phyloP scores from a whole-genome alignment of 2,797 vertebrate species.

The Sebastes iracundus region DNA sequence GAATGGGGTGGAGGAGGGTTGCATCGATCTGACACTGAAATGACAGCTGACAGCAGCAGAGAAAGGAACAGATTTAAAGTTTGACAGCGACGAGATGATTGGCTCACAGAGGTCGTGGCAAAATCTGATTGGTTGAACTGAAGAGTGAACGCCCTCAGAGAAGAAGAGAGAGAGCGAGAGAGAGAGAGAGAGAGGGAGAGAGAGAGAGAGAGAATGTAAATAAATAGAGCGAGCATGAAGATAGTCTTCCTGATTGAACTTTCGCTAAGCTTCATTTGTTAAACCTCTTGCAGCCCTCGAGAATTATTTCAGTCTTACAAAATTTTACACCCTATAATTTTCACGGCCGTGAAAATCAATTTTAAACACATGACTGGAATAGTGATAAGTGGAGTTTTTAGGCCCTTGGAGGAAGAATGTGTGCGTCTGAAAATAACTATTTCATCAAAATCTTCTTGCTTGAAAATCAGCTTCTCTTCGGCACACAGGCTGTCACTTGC shows the following conservation, averaged over 20 bases:
- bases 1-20: neutral
- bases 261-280: neutral
- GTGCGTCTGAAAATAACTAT: conserved; percentile 23
- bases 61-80: neutral
- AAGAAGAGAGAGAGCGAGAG: neutral
- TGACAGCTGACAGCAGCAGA: neutral
- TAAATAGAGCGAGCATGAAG: neutral
- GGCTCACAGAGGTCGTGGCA: neutral
- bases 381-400: conserved; percentile 21
- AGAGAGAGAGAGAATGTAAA: neutral
- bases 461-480: conserved; percentile 18
- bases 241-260: neutral
- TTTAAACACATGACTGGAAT: conserved; percentile 38
- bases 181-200: neutral
- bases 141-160: neutral
- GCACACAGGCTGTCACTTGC: conserved; percentile 3
- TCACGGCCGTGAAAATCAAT: conserved; percentile 35
- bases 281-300: conserved; percentile 23
- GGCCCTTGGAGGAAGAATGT: conserved; percentile 10
- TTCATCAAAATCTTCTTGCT: conserved; percentile 29
- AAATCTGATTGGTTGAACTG: neutral
- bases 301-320: conserved; percentile 31
- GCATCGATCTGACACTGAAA: neutral
- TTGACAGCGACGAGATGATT: neutral
- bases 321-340: conserved; percentile 31